A percentile compares a stretch with the other conserved stretches of the same genome.
These are phyloP conservation scores for Dicaeum eximium DNA, from an alignment of 2,113 vertebrate species.

Conservation along the genomic window DNA sequence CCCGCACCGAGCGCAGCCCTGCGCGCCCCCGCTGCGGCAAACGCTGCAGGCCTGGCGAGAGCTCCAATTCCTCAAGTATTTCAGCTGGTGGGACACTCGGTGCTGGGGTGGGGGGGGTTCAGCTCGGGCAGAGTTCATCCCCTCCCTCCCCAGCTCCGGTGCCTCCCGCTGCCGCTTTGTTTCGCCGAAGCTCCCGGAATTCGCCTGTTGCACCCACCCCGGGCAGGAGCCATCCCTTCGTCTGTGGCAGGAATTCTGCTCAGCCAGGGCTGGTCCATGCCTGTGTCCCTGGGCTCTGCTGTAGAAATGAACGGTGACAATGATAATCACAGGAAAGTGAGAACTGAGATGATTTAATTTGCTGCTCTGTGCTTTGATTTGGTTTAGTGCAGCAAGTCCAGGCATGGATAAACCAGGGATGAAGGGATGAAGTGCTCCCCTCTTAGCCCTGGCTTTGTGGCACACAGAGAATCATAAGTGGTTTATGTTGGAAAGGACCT, in stretches of 20 bases:
- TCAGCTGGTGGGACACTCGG: not conserved
- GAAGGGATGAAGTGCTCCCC: not conserved
- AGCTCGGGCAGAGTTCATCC: fast-evolving
- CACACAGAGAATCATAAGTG: not conserved
- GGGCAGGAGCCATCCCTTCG: not conserved
- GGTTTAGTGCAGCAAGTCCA: not conserved
- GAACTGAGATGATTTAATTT: not conserved
- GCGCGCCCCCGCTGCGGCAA: fast-evolving
- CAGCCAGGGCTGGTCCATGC: not conserved
- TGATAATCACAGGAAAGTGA: not conserved
- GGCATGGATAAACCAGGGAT: not conserved
- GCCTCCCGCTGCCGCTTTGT: not conserved
- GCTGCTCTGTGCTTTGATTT: not conserved
- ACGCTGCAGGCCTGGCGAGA: not conserved
- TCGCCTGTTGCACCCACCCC: not conserved
- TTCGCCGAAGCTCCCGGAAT: not conserved
- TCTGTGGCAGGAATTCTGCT: not conserved
- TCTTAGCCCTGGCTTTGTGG: not conserved
- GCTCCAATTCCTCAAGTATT: not conserved
- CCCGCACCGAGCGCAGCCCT: not conserved
- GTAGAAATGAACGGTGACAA: not conserved
- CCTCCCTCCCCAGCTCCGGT: not conserved
- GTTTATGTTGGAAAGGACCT: not conserved
- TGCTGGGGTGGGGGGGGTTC: too few relatives aligned
- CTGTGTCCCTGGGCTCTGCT: not conserved